Base-by-base conservation (phyloP, 1,140 invertebrate genomes). In the Andrena cerasifolii region DNA sequence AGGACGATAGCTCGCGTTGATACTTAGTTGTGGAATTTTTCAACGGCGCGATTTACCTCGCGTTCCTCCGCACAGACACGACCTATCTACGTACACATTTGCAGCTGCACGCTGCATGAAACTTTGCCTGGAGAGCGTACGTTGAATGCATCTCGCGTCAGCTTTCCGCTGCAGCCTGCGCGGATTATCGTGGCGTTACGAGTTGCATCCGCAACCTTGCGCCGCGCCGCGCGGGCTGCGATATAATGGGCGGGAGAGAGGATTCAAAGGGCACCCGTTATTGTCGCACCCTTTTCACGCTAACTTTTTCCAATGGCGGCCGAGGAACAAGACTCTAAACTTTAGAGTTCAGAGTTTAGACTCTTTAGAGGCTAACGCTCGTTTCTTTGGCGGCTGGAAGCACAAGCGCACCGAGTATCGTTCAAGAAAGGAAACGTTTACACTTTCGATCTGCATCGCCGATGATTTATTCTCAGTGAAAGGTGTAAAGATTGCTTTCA, bases 251-350 rank as follows among this genome's bases (percentile, higher is more conserved):
- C 53, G 16, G 26, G 47, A n/a, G 40, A 36, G 45, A 47, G 24
- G 21, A 49, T 62, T 4, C 28, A 72, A 49, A 51, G 45, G 43
- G 31, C 49, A 33, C 24, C 28, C 28, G 43, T 71, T 71, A 71
- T 71, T 40, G 68, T 47, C 61, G n/a, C 26, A 16, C 3, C n/a
- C 1, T n/a, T 49, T 47, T 59, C 4, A n/a, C 36, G 24, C 12
- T 10, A 68, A 54, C 24, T 56, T 58, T 40, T 12, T 26, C 3
- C 24, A 47, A 47, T 14, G 31, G 31, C 21, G 26, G 7, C 2
- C 2, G 10, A 31, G 26, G 26, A 67, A 51, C 33, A 56, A 56
- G 67, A 56, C 36, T 40, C n/a, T n/a, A n/a, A n/a, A n/a, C n/a
- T n/a, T n/a, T n/a, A n/a, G n/a, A n/a, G n/a, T n/a, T n/a, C n/a